Evolutionary conservation across 2,888 invertebrate genomes (phyloP), one percentile per base, ranked within the genome.

Genomic region (Platypus cylindrus): DNA sequence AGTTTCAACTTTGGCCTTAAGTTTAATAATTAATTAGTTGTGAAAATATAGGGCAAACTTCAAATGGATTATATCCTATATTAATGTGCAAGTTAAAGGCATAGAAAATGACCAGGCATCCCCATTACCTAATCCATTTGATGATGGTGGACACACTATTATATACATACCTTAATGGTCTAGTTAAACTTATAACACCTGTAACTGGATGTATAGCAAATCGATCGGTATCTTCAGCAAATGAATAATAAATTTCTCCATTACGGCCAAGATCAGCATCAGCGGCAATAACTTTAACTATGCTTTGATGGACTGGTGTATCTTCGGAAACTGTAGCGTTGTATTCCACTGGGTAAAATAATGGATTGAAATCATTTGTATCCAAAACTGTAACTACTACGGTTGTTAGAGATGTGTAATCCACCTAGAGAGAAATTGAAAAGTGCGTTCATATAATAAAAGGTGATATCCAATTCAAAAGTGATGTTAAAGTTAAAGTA

Each of bases 261-360:
- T 97, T 97, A 50, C 89, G 70, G 2, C 95, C 97, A 20, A 87
- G 67, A 61, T 98, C 97, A 3, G 97, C 94, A 64, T 98, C 97
- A 54, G 90, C 91, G 1, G 95, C 97, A 20, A 76, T 67, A 32
- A 87, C 84, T 53, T 71, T 74, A 22, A 80, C 63, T 38, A 93
- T 73, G 58, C 80, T 85, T 36, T 76, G 72, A 62, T 93, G 87
- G 37, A 89, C 65, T 8, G 86, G 78, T 38, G 81, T 78, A 59
- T 94, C 91, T 62, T 94, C 94, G 14, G 79, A 75, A 25, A 95
- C 78, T n/a, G 74, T 74, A 29, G 78, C 79, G 53, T 81, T 80
- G 63, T 95, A 95, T 47, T 82, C 80, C 30, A 78, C 80, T 15
- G 86, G 85, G 58, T 85, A 86, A 66, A 97, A 97, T 18, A 95